Conservation (phyloP, 1,140 invertebrate species). For the Neomicropteryx cornuta region DNA sequence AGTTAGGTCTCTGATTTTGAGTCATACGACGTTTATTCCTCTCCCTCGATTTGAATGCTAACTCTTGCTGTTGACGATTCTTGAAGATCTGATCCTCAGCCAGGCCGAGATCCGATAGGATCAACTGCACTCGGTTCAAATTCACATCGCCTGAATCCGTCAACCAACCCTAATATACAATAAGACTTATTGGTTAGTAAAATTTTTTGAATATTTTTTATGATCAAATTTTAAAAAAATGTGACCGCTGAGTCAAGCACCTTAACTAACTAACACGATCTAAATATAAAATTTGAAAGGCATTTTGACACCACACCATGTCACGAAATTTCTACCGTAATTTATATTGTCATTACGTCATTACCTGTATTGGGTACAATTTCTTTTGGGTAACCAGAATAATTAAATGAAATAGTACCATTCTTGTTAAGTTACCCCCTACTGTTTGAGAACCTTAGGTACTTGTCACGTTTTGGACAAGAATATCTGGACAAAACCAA, state of each 20-base stretch:
- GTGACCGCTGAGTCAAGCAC: background rate
- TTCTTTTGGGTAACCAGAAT: no score
- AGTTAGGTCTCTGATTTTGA: conserved; percentile 52
- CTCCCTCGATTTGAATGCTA: conserved; percentile 66
- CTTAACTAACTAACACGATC: background rate
- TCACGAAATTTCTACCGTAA: no score
- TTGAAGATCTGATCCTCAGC: conserved; percentile 98
- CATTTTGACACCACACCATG: no score
- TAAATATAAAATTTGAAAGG: no score
- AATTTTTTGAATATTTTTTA: conserved; percentile 1
- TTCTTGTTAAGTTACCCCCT: no score
- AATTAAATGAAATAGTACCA: no score
- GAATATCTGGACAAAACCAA: no score
- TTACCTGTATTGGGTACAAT: no score
- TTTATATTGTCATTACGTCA: no score
- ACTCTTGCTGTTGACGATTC: conserved; percentile 75
- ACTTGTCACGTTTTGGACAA: no score
- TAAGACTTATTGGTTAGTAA: conserved; percentile 12
- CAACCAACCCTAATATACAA: conserved; percentile 82
- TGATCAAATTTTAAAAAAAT: conserved; percentile 3
- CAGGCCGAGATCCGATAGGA: conserved; percentile 86
- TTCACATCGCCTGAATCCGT: conserved; percentile 92
- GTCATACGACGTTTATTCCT: conserved; percentile 52
- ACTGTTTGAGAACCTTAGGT: no score
- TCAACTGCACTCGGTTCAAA: conserved; percentile 85